These are phyloP conservation scores for Pseudomyrmex sp. DNA, from an alignment of 1,140 invertebrate species.

Conservation along the genomic window DNA sequence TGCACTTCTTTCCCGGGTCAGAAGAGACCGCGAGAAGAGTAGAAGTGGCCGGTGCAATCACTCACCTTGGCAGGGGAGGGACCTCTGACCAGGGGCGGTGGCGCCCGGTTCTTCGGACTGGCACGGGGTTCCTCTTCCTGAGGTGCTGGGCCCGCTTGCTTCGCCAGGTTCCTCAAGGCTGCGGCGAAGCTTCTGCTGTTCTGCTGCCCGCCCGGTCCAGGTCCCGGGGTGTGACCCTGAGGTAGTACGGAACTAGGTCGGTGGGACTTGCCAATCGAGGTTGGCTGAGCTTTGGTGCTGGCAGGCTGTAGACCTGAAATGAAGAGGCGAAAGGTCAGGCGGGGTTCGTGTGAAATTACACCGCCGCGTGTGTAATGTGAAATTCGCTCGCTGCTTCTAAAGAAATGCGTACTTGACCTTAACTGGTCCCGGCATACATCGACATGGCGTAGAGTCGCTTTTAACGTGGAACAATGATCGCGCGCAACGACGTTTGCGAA, in stretches of 20 bases:
- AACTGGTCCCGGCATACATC: not conserved
- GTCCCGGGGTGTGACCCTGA: constrained; percentile 85
- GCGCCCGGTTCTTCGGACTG: constrained; percentile 83
- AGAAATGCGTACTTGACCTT: too few relatives aligned
- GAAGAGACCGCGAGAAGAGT: not conserved
- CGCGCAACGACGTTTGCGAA: not conserved
- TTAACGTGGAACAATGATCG: constrained; percentile 2
- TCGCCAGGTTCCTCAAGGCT: constrained; percentile 91
- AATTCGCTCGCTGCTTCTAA: not conserved
- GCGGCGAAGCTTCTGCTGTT: constrained; percentile 89
- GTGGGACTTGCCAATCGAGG: constrained; percentile 82
- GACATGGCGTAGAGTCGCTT: not conserved
- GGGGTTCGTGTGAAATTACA: constrained; percentile 24
- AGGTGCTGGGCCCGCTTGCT: constrained; percentile 89
- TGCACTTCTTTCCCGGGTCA: constrained; percentile 13
- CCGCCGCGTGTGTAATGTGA: constrained; percentile 3
- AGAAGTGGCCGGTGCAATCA: constrained; percentile 41
- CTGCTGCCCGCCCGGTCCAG: constrained; percentile 83
- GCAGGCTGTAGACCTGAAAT: constrained; percentile 83
- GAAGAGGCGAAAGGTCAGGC: constrained; percentile 27
- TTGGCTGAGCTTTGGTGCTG: constrained; percentile 81
- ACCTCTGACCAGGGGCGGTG: constrained; percentile 82
- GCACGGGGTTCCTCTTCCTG: constrained; percentile 82
- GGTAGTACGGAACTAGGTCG: constrained; percentile 83
- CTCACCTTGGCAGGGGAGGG: constrained; percentile 83